Evolutionary conservation across 2,113 vertebrate species (phyloP).

Genomic region (Cromileptes altivelis): DNA sequence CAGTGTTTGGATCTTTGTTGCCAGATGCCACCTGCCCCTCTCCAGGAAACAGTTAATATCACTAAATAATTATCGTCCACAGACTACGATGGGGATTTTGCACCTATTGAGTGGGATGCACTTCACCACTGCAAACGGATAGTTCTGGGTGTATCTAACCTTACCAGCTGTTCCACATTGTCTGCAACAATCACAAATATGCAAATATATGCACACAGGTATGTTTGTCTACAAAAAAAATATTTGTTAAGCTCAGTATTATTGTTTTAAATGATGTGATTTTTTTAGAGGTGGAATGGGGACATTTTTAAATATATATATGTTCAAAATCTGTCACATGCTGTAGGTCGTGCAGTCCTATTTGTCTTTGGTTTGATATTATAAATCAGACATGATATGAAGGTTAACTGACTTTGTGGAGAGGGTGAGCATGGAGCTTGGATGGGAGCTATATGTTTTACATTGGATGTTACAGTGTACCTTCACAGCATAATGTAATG

Average conservation of each 20-base stretch:
- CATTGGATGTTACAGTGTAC: constrained; percentile 20
- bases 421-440: neutral
- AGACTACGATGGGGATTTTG: constrained; percentile 48
- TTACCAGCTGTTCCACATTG: constrained; percentile 55
- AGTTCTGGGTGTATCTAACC: constrained; percentile 40
- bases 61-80: constrained; percentile 50
- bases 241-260: neutral
- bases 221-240: constrained; percentile 30
- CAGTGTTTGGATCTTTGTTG: constrained; percentile 13
- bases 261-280: neutral
- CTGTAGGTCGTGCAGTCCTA: neutral
- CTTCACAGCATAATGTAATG: constrained; percentile 18
- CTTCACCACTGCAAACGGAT: constrained; percentile 51
- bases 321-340: neutral
- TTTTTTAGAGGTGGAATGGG: neutral
- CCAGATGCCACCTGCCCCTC: constrained; percentile 31
- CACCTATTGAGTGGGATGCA: constrained; percentile 57
- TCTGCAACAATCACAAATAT: constrained; percentile 55
- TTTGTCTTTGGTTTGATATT: constrained; percentile 19
- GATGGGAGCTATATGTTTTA: constrained; percentile 50
- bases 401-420: constrained; percentile 30
- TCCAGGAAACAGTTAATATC: constrained; percentile 48
- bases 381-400: constrained; percentile 22
- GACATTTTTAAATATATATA: neutral
- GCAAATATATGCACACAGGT: constrained; percentile 54